phyloP scores from a whole-genome alignment of 2,888 invertebrate genomes.

The Lydus trimaculatus region DNA sequence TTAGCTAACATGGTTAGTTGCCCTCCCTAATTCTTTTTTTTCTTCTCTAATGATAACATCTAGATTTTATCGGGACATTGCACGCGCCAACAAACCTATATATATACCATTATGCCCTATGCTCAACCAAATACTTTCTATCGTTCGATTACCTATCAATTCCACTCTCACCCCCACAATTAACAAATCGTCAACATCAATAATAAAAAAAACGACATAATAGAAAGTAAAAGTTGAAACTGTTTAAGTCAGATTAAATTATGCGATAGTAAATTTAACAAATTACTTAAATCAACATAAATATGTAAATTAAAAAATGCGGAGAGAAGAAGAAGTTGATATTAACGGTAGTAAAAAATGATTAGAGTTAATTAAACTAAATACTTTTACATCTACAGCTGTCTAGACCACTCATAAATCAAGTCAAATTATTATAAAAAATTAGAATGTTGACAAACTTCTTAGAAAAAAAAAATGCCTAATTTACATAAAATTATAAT shows the following conservation, averaged over 20 bases:
- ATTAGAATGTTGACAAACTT: slow-evolving; percentile 1
- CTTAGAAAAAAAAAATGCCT: neutral
- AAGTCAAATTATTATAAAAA: neutral
- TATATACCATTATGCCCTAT: slow-evolving; percentile 26
- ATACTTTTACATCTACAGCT: neutral
- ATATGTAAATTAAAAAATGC: neutral
- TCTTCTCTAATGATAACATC: slow-evolving; percentile 47
- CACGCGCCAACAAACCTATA: slow-evolving; percentile 43
- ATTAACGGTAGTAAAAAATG: neutral
- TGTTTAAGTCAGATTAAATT: neutral
- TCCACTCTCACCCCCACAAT: slow-evolving; percentile 10
- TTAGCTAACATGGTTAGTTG: slow-evolving; percentile 59
- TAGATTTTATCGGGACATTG: slow-evolving; percentile 44
- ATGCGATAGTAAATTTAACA: neutral
- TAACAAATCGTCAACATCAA: neutral
- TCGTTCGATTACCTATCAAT: slow-evolving; percentile 26
- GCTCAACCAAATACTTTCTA: slow-evolving; percentile 31
- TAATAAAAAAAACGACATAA: neutral
- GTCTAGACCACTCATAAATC: slow-evolving; percentile 5
- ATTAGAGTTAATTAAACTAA: neutral
- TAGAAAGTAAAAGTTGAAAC: neutral
- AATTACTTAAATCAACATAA: neutral
- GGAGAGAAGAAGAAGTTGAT: neutral
- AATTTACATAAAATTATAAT: slow-evolving; percentile 10
- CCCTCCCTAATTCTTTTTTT: too few relatives aligned